These are phyloP conservation scores for Anhinga rufa DNA, from an alignment of 2,113 vertebrate species.

Conservation along the genomic window DNA sequence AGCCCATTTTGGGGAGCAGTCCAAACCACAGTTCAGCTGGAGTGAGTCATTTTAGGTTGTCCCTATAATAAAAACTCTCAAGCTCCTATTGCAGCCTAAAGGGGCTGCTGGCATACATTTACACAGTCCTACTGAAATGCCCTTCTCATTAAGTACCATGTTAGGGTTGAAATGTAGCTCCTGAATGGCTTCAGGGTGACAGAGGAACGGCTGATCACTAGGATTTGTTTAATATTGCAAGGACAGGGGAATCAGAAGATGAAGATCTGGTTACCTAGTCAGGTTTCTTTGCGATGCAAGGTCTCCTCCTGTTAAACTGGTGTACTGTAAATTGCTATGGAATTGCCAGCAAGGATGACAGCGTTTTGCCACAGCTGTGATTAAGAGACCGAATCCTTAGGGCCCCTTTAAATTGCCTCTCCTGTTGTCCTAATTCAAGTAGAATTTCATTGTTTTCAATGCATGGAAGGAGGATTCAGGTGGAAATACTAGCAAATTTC, in stretches of 20 bases:
- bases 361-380: conserved; percentile 16
- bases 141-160: background rate
- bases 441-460: conserved; percentile 36
- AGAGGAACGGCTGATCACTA: background rate
- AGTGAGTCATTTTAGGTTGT: background rate
- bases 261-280: background rate
- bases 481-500: background rate
- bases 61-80: background rate
- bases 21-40: background rate
- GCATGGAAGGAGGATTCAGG: background rate
- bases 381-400: conserved; percentile 17
- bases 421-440: conserved; percentile 28
- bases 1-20: background rate
- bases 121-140: background rate
- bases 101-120: background rate
- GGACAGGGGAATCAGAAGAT: background rate
- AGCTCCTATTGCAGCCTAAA: background rate
- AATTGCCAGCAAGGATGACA: background rate
- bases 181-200: background rate
- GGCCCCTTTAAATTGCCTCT: conserved; percentile 28
- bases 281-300: background rate
- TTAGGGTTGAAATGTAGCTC: background rate
- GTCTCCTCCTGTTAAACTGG: background rate
- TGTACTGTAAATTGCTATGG: conserved; percentile 7
- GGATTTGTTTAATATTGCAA: background rate